Conservation (phyloP, 2,888 invertebrate species). For the Melanchra persicariae region DNA sequence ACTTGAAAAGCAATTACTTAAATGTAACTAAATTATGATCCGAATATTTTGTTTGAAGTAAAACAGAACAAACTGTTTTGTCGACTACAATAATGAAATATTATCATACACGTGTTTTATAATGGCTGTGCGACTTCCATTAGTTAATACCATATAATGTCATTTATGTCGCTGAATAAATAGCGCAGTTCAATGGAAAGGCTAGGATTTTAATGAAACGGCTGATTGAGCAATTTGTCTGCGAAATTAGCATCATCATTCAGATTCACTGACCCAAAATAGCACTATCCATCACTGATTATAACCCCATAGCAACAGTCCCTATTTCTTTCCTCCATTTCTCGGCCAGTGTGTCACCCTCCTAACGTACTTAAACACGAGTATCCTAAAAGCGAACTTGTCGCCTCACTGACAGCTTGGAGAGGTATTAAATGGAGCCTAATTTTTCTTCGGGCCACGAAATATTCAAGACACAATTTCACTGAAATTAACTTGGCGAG, state of each 20-base stretch:
- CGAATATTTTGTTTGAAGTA: too few species aligned
- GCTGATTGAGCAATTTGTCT: too few species aligned
- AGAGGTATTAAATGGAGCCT: conserved; percentile 13
- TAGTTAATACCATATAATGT: too few species aligned
- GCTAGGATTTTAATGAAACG: too few species aligned
- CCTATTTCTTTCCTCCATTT: too few species aligned
- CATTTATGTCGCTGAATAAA: too few species aligned
- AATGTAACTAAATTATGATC: too few species aligned
- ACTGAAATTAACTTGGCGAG: conserved; percentile 1
- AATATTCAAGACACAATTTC: conserved; percentile 24
- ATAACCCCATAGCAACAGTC: not conserved
- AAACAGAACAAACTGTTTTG: not conserved
- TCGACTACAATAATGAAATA: not conserved
- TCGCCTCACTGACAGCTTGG: not conserved
- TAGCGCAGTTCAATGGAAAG: too few species aligned
- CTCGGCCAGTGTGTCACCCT: not conserved
- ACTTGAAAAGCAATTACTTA: not conserved
- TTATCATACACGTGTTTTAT: not conserved
- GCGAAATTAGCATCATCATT: too few species aligned
- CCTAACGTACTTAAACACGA: not conserved
- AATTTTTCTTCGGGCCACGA: conserved; percentile 4
- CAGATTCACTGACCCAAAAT: too few species aligned
- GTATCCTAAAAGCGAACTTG: not conserved
- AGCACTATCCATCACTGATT: too few species aligned
- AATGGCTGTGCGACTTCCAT: not conserved